phyloP scores from a whole-genome alignment of 2,113 vertebrate species.

The Ahaetulla prasina region DNA sequence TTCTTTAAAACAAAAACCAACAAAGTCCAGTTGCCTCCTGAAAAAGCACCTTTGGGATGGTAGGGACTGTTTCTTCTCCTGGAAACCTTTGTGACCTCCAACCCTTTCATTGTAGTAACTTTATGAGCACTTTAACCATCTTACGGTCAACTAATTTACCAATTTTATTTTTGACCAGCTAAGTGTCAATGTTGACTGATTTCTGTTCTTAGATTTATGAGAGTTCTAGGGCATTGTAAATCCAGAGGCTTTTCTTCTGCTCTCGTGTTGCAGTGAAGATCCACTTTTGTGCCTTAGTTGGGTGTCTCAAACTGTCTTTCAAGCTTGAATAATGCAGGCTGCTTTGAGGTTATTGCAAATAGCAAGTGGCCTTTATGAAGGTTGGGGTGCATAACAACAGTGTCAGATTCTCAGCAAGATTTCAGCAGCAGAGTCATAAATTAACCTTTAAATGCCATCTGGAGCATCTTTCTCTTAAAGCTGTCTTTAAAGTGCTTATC shows the following conservation, averaged over 20 bases:
- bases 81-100: neutral
- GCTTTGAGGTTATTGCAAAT: conserved; percentile 9
- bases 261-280: neutral
- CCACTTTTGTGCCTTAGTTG: neutral
- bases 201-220: neutral
- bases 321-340: neutral
- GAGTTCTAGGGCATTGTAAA: neutral
- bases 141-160: neutral
- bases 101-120: neutral
- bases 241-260: neutral
- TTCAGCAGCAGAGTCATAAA: conserved; percentile 5
- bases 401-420: conserved; percentile 19
- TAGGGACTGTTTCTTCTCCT: neutral
- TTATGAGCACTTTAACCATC: neutral
- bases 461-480: conserved; percentile 7
- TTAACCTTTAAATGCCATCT: conserved; percentile 21
- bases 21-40: too few species aligned
- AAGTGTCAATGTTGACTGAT: neutral
- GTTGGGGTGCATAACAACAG: neutral
- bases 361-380: conserved; percentile 16
- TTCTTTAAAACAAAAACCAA: neutral
- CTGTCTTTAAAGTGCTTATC: conserved; percentile 7
- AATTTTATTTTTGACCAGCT: neutral
- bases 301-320: neutral
- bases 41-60: neutral